Evolutionary conservation across 2,888 invertebrate species (phyloP).

Genomic region (Atherix ibis): DNA sequence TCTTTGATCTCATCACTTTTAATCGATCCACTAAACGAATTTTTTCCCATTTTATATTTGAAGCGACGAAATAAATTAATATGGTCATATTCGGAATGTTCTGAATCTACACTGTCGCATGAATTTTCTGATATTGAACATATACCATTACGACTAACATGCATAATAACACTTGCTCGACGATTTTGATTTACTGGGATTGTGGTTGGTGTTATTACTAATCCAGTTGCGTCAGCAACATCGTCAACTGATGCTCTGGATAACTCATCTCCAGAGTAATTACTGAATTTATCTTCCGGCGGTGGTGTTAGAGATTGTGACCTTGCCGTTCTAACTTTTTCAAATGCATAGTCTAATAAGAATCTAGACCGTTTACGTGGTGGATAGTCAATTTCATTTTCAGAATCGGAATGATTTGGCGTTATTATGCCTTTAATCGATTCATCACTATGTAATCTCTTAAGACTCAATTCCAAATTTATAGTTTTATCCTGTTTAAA

Average conservation of each 20-base stretch:
- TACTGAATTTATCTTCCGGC: conserved; percentile 12
- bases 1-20: conserved; percentile 2
- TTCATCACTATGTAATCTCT: too few relatives aligned
- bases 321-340: conserved; percentile 1
- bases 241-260: background rate
- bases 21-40: conserved; percentile 7
- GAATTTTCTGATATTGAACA: conserved; percentile 29
- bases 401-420: conserved; percentile 75
- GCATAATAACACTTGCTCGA: conserved; percentile 69
- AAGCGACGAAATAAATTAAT: conserved; percentile 28
- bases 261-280: background rate
- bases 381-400: conserved; percentile 47
- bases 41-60: conserved; percentile 32
- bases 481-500: background rate
- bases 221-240: background rate
- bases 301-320: conserved; percentile 13
- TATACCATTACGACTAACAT: conserved; percentile 65
- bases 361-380: conserved; percentile 25
- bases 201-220: conserved; percentile 1
- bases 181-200: conserved; percentile 28
- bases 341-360: conserved; percentile 3
- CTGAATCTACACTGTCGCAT: background rate
- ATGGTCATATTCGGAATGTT: conserved; percentile 19
- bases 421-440: conserved; percentile 41
- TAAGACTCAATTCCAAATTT: background rate